phyloP scores from a whole-genome alignment of 2,113 vertebrate genomes.

The Megaceryle torquata region DNA sequence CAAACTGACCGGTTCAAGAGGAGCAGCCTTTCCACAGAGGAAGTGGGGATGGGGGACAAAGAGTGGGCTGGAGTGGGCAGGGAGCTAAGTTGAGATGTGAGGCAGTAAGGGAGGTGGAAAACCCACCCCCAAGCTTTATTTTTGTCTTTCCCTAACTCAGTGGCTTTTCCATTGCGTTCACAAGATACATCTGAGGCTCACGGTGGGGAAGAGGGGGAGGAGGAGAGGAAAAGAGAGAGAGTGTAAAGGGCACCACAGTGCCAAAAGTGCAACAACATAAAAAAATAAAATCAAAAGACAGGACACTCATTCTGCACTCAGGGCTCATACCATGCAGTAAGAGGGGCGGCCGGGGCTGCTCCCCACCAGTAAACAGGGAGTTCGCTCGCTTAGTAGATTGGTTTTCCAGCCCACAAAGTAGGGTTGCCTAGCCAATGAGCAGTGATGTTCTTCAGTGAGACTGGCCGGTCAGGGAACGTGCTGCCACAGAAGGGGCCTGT shows the following conservation, averaged over 20 bases:
- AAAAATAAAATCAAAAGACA: slow-evolving; percentile 52
- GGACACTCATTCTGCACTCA: slow-evolving; percentile 81
- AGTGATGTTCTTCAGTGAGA: slow-evolving; percentile 49
- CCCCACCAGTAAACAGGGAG: slow-evolving; percentile 69
- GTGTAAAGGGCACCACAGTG: slow-evolving; percentile 75
- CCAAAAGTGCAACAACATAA: slow-evolving; percentile 83
- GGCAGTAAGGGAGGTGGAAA: slow-evolving; percentile 2
- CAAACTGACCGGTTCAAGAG: neutral
- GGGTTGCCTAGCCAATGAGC: slow-evolving; percentile 72
- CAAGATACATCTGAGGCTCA: slow-evolving; percentile 49
- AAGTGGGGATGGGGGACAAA: neutral
- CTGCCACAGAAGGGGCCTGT: slow-evolving; percentile 71
- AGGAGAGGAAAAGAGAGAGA: neutral
- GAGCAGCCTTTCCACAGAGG: slow-evolving; percentile 23
- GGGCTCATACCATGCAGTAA: slow-evolving; percentile 89
- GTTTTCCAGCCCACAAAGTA: slow-evolving; percentile 79
- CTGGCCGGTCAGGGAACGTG: slow-evolving; percentile 77
- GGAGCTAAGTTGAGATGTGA: neutral
- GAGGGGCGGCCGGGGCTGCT: slow-evolving; percentile 64
- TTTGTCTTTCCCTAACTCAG: slow-evolving; percentile 20
- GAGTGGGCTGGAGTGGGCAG: neutral
- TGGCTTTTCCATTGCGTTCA: slow-evolving; percentile 57
- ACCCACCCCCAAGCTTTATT: neutral
- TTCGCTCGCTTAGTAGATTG: slow-evolving; percentile 75
- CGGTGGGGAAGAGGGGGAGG: neutral